These are phyloP conservation scores for Spilogale gracilis DNA, from an alignment of 2,113 vertebrate species.

Conservation along the genomic window DNA sequence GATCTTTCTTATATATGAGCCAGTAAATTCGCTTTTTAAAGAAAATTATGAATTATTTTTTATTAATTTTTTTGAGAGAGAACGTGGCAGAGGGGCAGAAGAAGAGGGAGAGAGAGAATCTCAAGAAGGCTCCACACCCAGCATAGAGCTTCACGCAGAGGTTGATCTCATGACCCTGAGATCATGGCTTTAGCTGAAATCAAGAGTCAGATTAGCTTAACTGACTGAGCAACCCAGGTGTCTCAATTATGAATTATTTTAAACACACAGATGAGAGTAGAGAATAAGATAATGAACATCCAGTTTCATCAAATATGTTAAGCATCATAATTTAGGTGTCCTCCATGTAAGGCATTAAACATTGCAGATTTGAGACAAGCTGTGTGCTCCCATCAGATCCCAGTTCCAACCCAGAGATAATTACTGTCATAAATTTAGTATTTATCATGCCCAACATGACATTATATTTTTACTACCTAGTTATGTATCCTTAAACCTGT, in stretches of 20 bases:
- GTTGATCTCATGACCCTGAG: background rate
- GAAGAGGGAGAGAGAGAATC: background rate
- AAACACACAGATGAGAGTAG: background rate
- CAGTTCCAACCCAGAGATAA: background rate
- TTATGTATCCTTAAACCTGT: background rate
- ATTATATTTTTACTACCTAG: background rate
- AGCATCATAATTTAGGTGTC: background rate
- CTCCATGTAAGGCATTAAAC: background rate
- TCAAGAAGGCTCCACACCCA: background rate
- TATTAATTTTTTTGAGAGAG: background rate
- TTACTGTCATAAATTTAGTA: conserved; percentile 9
- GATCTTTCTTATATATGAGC: background rate
- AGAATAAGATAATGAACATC: background rate
- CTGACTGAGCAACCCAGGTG: background rate
- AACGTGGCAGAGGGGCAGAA: background rate
- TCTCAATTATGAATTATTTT: background rate
- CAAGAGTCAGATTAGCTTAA: background rate
- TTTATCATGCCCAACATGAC: background rate
- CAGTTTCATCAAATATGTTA: background rate
- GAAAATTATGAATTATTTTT: background rate
- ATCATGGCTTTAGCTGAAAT: background rate
- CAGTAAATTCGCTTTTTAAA: background rate
- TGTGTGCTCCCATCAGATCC: background rate
- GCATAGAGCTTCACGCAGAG: background rate
- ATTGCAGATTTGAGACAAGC: background rate